phyloP scores from a whole-genome alignment of 1,140 invertebrate genomes.

The Tetranychus urticae region DNA sequence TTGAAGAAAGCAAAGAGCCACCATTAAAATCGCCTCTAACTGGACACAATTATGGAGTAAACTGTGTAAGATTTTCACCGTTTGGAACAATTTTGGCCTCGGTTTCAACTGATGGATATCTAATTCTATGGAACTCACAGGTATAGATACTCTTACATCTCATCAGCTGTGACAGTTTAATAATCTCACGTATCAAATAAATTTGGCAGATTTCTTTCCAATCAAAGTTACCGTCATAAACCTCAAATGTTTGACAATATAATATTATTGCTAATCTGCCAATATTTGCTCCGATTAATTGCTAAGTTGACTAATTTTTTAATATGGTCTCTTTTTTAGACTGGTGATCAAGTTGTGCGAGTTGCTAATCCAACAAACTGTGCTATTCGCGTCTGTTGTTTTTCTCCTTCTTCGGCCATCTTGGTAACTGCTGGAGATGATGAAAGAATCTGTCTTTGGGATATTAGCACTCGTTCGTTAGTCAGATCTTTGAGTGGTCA shows the following conservation, averaged over 20 bases:
- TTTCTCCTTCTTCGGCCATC: slow-evolving; percentile 36
- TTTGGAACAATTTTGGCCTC: slow-evolving; percentile 40
- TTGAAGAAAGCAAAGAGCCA: slow-evolving; percentile 13
- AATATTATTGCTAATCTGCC: background rate
- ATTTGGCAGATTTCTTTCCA: too few relatives aligned
- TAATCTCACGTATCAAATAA: too few relatives aligned
- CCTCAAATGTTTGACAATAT: background rate
- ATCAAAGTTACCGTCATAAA: too few relatives aligned
- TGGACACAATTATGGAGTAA: slow-evolving; percentile 23
- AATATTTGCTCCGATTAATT: background rate
- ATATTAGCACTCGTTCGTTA: slow-evolving; percentile 33
- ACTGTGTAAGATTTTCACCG: slow-evolving; percentile 35
- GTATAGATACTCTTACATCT: slow-evolving; percentile 13
- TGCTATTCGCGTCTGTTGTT: slow-evolving; percentile 37
- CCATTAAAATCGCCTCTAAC: slow-evolving; percentile 18
- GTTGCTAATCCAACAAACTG: slow-evolving; percentile 37
- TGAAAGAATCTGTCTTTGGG: slow-evolving; percentile 44
- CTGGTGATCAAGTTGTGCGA: slow-evolving; percentile 31
- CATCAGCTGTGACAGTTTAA: background rate
- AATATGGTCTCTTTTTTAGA: slow-evolving; percentile 19
- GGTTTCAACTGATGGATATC: slow-evolving; percentile 43
- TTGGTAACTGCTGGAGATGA: slow-evolving; percentile 46
- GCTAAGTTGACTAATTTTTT: background rate
- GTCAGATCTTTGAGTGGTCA: slow-evolving; percentile 37
- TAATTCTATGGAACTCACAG: slow-evolving; percentile 39